Conservation (phyloP, 2,797 vertebrate species). For the Eidolon dupreanum region DNA sequence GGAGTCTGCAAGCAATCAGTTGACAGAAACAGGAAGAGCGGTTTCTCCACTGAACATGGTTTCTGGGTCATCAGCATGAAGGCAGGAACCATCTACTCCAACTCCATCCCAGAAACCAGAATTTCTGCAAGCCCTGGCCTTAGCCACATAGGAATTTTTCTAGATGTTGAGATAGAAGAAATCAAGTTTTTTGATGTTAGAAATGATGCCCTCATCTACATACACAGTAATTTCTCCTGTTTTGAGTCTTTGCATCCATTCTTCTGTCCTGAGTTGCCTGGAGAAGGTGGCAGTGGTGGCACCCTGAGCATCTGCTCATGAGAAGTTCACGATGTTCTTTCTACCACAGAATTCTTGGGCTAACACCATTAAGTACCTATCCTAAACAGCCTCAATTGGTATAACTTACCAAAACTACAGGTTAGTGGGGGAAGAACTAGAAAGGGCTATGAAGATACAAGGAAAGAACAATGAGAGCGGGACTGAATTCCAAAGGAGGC, state of each 20-base stretch:
- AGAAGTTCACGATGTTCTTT: not conserved
- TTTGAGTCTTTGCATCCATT: not conserved
- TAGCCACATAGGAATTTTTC: slow-evolving; percentile 48
- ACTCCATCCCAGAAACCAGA: slow-evolving; percentile 21
- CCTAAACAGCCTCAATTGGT: not conserved
- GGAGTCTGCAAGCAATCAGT: slow-evolving; percentile 69
- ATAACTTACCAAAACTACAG: not conserved
- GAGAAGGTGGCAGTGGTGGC: not conserved
- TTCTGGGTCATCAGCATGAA: slow-evolving; percentile 69
- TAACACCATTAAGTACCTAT: not conserved
- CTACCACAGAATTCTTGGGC: not conserved
- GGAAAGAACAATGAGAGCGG: not conserved
- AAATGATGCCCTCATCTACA: slow-evolving; percentile 58
- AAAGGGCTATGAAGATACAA: not conserved
- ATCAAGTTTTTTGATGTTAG: slow-evolving; percentile 75
- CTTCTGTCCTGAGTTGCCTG: not conserved
- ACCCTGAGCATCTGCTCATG: not conserved
- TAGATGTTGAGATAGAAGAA: slow-evolving; percentile 64
- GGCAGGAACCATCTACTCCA: slow-evolving; percentile 44
- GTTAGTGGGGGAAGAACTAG: not conserved
- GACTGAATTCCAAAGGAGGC: not conserved
- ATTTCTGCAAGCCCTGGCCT: not conserved
- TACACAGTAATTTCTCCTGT: not conserved
- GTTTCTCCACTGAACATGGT: not conserved
- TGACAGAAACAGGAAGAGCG: not conserved